These are phyloP conservation scores for Leptonema lineaticorne DNA, from an alignment of 1,140 invertebrate species.

Conservation along the genomic window DNA sequence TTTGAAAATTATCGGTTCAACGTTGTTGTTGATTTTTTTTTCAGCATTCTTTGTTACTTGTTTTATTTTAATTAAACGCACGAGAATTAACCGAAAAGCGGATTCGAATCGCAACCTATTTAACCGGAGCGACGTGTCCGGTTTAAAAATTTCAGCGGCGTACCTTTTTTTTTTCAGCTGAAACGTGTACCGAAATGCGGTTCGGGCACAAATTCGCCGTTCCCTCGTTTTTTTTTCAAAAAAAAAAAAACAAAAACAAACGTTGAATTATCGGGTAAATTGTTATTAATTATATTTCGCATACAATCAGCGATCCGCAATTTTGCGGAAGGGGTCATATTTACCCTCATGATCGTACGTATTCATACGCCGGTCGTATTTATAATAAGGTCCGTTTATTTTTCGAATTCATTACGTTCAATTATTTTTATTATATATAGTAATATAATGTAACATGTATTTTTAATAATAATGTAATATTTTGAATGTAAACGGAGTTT, in stretches of 20 bases:
- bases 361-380: background rate
- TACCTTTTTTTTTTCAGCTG: background rate
- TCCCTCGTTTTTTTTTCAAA: no score
- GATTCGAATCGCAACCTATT: background rate
- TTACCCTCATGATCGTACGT: background rate
- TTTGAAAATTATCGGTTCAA: no score
- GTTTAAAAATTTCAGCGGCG: background rate
- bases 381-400: no score
- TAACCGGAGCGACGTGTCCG: background rate
- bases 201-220: background rate
- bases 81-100: background rate
- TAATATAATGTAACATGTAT: background rate
- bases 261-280: background rate
- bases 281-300: slow-evolving; percentile 11
- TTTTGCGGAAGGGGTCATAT: background rate
- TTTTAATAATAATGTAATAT: no score
- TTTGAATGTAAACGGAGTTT: no score
- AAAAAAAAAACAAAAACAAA: no score
- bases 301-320: background rate
- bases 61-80: no score
- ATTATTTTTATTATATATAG: background rate
- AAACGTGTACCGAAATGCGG: background rate
- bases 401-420: background rate
- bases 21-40: no score
- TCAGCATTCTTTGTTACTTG: no score